phyloP scores from a whole-genome alignment of 2,888 invertebrate genomes.

The Pollenia griseotomentosa region DNA sequence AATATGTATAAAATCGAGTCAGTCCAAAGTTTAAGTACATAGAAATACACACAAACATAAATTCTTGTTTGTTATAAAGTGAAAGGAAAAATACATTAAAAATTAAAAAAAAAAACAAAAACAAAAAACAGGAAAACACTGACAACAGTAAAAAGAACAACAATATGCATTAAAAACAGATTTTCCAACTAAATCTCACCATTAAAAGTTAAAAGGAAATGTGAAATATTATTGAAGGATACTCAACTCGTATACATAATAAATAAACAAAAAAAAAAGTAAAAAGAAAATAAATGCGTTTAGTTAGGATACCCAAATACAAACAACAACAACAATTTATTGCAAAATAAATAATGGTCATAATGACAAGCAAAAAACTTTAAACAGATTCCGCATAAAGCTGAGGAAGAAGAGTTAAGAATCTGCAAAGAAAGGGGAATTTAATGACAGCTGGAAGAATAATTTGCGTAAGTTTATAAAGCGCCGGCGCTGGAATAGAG shows the following conservation, averaged over 20 bases:
- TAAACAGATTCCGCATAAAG: conserved; percentile 64
- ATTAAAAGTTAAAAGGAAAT: conserved; percentile 60
- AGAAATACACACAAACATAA: background rate
- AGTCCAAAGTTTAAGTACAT: conserved; percentile 10
- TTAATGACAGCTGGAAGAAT: background rate
- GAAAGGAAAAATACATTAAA: conserved; percentile 70
- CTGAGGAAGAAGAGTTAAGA: background rate
- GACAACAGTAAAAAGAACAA: conserved; percentile 23
- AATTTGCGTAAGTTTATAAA: background rate
- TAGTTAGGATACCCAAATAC: conserved; percentile 29
- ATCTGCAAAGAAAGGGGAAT: conserved; percentile 15
- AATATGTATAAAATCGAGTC: conserved; percentile 57
- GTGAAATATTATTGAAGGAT: conserved; percentile 70
- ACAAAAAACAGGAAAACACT: conserved; percentile 7
- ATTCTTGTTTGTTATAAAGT: conserved; percentile 51
- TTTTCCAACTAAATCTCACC: conserved; percentile 65
- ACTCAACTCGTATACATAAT: conserved; percentile 55
- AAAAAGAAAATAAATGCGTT: conserved; percentile 54
- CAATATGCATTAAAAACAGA: conserved; percentile 69
- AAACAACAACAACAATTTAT: conserved; percentile 3
- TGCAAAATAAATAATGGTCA: conserved; percentile 39
- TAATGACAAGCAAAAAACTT: background rate
- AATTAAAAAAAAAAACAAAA: background rate
- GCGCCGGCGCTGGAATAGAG: conserved; percentile 62
- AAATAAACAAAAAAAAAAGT: conserved; percentile 56